Base-by-base conservation (phyloP, 2,113 vertebrate genomes). In the Microtus pennsylvanicus region DNA sequence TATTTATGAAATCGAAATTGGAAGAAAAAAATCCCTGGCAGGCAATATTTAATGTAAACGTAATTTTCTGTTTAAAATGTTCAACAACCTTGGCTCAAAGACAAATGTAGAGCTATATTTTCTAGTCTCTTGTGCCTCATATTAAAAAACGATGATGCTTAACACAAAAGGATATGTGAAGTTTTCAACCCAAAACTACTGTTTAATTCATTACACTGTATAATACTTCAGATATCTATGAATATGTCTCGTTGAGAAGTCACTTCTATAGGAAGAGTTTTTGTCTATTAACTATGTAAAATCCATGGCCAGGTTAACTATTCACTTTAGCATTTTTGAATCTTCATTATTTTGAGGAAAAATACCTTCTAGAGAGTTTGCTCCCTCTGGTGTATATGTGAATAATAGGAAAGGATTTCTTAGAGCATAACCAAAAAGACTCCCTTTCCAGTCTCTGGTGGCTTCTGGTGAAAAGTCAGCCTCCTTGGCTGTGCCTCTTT, bases 21-120 rank as follows among this genome's bases (percentile, higher is more conserved):
- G 95, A 87, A 97, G 95, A 87, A 97, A 69, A 86, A 86, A 67
- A 47, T n/a, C 17, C 83, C 89, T 87, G 92, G 72, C 3, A 8
- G 0, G 42, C 77, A 82, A 5, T 96, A 50, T 65, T 95, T 86
- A 93, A 75, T 94, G 47, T 7, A 94, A 96, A 95, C 14, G 94
- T 58, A 90, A 94, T 97, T 95, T 52, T 94, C 38, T 52, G 83
- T 12, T 97, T 61, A 96, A 93, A 78, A 47, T 94, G 80, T 87
- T 69, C 94, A 96, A 87, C 0, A 81, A 38, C 45, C 4, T 91
- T 97, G 28, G 90, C 52, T 69, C 14, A 74, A 92, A 93, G 85
- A 69, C 13, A 74, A 13, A 0, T 88, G 42, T 86, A 65, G 78
- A 33, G 38, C 58, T 14, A 1, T 88, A 61, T 86, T 19, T 78